phyloP scores from a whole-genome alignment of 2,888 invertebrate species.

The Tetranychus truncatus region DNA sequence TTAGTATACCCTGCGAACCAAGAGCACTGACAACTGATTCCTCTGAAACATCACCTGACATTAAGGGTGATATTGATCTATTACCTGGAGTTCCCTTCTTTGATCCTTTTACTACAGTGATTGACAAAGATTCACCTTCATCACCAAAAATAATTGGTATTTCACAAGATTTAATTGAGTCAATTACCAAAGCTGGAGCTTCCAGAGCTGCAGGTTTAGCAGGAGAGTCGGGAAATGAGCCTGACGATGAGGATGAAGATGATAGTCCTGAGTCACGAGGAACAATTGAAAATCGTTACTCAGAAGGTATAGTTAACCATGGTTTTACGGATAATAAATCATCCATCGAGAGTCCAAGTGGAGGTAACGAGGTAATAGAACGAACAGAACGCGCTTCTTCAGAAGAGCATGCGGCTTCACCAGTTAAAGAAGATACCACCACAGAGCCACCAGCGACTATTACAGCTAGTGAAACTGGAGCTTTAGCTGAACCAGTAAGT shows the following conservation, averaged over 20 bases:
- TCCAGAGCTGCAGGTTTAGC: neutral
- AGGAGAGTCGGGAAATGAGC: constrained; percentile 10
- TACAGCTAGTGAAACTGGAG: constrained; percentile 1
- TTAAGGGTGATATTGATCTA: neutral
- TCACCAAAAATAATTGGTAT: constrained; percentile 2
- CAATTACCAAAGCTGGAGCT: neutral
- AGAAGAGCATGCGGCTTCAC: neutral
- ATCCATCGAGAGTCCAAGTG: neutral
- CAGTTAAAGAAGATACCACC: neutral
- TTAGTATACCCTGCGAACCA: constrained; percentile 7
- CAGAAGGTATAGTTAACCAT: neutral
- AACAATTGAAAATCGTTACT: neutral
- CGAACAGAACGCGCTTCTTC: neutral
- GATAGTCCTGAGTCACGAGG: neutral
- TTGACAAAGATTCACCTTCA: constrained; percentile 17
- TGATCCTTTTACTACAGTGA: constrained; percentile 19
- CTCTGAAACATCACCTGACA: neutral
- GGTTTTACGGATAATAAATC: neutral
- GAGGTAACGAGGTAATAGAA: neutral
- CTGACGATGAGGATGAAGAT: constrained; percentile 4
- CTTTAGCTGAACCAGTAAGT: neutral
- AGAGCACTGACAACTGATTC: neutral
- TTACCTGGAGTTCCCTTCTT: constrained; percentile 8
- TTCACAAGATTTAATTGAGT: neutral
- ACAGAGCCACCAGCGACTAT: neutral